phyloP scores from a whole-genome alignment of 92 coral and sea anemone genomes.

The Epizoanthus fatuus region DNA sequence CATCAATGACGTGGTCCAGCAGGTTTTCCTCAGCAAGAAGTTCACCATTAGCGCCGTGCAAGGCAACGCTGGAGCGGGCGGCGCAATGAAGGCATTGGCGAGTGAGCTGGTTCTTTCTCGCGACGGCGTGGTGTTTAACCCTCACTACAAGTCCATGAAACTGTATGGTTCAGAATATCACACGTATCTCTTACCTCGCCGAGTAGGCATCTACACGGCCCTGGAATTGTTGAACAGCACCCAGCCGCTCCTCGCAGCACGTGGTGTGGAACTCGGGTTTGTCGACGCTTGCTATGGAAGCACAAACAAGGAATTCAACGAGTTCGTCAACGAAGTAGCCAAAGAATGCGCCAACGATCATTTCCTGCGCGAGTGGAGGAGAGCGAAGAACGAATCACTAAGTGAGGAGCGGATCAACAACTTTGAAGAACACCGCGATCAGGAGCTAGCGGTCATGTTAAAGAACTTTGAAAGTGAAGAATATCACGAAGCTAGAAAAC shows the following conservation, averaged over 20 bases:
- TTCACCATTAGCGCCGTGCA: slow-evolving; percentile 78
- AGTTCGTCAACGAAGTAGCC: slow-evolving; percentile 48
- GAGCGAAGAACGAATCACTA: slow-evolving; percentile 37
- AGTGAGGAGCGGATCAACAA: slow-evolving; percentile 50
- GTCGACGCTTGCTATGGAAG: slow-evolving; percentile 58
- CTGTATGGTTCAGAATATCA: slow-evolving; percentile 87
- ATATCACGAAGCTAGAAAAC: slow-evolving; percentile 67
- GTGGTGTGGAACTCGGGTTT: slow-evolving; percentile 70
- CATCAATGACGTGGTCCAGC: slow-evolving; percentile 77
- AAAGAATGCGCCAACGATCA: slow-evolving; percentile 26
- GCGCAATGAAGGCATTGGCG: slow-evolving; percentile 87
- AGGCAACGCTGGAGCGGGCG: slow-evolving; percentile 91
- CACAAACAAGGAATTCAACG: slow-evolving; percentile 40
- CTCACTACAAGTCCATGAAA: slow-evolving; percentile 81
- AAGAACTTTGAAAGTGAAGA: slow-evolving; percentile 69
- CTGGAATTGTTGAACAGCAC: slow-evolving; percentile 53
- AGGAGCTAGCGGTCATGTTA: slow-evolving; percentile 65
- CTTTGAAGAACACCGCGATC: slow-evolving; percentile 55
- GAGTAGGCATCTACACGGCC: slow-evolving; percentile 66
- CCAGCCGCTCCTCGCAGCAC: slow-evolving; percentile 56
- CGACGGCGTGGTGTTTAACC: slow-evolving; percentile 81
- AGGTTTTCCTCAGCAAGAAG: slow-evolving; percentile 76
- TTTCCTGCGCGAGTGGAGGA: slow-evolving; percentile 18
- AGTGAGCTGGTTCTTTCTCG: slow-evolving; percentile 82
- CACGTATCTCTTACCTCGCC: slow-evolving; percentile 75